Evolutionary conservation across 1,140 invertebrate genomes (phyloP), one percentile per base, ranked within the genome.

Genomic region (Drosophila pseudoananassae): DNA sequence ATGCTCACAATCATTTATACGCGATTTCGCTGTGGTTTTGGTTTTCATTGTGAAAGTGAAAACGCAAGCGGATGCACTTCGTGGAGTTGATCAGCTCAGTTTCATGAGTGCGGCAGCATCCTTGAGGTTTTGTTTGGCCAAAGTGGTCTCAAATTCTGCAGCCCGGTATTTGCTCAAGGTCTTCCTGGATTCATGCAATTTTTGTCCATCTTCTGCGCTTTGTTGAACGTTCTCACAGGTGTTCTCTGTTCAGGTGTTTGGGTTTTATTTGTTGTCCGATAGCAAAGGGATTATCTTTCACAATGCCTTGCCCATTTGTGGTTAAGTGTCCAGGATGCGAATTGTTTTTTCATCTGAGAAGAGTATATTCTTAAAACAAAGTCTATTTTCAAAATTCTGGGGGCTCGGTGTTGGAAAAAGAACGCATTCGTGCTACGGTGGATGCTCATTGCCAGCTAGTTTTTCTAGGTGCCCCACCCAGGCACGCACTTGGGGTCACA

Each of bases 141-240:
- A 89, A 88, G 72, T 83, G 83, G 79, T 83, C 72, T 89, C 78
- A 43, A 33, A 66, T 79, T 88, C 49, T 57, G 17, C 7, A 20
- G 38, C 45, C 43, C 51, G 27, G 49, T 78, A 51, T 81, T 81
- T 81, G 38, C 65, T 57, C 55, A 49, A 46, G 12, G 52, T 36
- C 47, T 61, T 65, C 38, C 15, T 54, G n/a, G 25, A 45, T 76
- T 89, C 78, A 88, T 88, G 83, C 83, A 88, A 88, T 88, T 88
- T 79, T 73, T 76, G 76, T 66, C 63, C 83, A 88, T 83, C 76
- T 60, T 69, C 73, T 71, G 69, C 83, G 65, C 58, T 76, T 70
- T 88, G 84, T 88, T 88, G 79, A 89, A 88, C 55, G 61, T 88
- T 88, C 83, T 88, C 84, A 88, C 83, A 88, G 84, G 83, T 87